Base-by-base conservation (phyloP, 2,888 invertebrate genomes). In the Crossocerus cetratus region DNA sequence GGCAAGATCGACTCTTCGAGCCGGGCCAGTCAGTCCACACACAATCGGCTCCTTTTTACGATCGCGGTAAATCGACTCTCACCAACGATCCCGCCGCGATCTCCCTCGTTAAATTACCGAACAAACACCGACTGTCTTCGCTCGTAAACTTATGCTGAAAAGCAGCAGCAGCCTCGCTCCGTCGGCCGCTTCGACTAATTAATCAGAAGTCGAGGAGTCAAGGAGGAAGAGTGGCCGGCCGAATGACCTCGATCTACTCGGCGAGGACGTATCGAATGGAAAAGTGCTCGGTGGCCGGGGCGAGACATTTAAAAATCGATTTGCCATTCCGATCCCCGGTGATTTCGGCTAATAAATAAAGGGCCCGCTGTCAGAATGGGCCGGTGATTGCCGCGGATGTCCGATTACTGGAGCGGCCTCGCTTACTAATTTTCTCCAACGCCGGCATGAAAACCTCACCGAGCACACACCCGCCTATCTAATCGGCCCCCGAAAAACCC, bases 291-390 rank as follows among this genome's bases (percentile, higher is more conserved):
- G 81, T 74, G 81, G 72, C 78, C 23, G 78, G 83, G 78, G 77
- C 65, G 77, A 22, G 64, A 64, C 81, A 72, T 80, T 82, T 81
- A 83, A 82, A 81, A 83, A 74, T 59, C 80, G 77, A 81, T 83
- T 83, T 83, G 84, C 78, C 77, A 77, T 63, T 55, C 43, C 63
- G 57, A 64, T 72, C 69, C 72, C 74, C 86, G 85, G 83, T 87
- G 80, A 82, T 86, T 87, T 87, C 74, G 75, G 78, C 76, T 84
- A 84, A 86, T 86, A 84, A 86, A 86, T 87, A 85, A 84, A 83
- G 76, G 69, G 77, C 60, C 67, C 60, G 57, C 74, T 76, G 80
- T 78, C 76, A 77, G 74, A 42, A 63, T 44, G 63, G 55, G 61
- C 54, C 69, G 69, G 73, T 73, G 72, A 82, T 83, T 81, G 76